Percentiles rank a stretch among this genome's conserved stretches.
Conservation (phyloP, 2,113 vertebrate species). For the Carassius gibelio region DNA sequence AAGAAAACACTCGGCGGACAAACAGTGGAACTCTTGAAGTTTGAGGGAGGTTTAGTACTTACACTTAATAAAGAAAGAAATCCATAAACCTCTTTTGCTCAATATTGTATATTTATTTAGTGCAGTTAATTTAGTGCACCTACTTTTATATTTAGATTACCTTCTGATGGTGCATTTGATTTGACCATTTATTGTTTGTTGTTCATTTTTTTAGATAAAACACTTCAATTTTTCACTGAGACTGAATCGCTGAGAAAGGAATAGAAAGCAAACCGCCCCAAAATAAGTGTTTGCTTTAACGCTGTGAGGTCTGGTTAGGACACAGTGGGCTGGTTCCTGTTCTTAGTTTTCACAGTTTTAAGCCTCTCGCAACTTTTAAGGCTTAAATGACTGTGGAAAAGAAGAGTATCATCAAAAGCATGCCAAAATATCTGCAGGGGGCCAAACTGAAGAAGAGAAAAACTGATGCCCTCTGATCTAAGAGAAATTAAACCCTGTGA, state of each 20-base stretch:
- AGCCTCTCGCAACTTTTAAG: not conserved
- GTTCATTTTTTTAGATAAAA: not conserved
- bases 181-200: not conserved
- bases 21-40: not conserved
- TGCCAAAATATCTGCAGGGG: not conserved
- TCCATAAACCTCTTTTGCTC: not conserved
- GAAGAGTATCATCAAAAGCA: not conserved
- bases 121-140: too few species aligned
- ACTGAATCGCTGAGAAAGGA: not conserved
- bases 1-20: not conserved
- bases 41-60: not conserved
- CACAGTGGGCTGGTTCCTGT: not conserved
- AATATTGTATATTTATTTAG: too few species aligned
- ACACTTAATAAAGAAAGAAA: not conserved
- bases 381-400: not conserved
- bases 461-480: not conserved
- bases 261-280: not conserved
- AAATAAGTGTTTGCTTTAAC: not conserved
- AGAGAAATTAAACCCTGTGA: slow-evolving; percentile 5
- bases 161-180: too few species aligned
- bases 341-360: not conserved
- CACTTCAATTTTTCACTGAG: not conserved
- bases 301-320: not conserved
- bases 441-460: not conserved
- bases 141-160: too few species aligned